phyloP scores from a whole-genome alignment of 2,888 invertebrate genomes.

The Xestoiulus laeticollis region DNA sequence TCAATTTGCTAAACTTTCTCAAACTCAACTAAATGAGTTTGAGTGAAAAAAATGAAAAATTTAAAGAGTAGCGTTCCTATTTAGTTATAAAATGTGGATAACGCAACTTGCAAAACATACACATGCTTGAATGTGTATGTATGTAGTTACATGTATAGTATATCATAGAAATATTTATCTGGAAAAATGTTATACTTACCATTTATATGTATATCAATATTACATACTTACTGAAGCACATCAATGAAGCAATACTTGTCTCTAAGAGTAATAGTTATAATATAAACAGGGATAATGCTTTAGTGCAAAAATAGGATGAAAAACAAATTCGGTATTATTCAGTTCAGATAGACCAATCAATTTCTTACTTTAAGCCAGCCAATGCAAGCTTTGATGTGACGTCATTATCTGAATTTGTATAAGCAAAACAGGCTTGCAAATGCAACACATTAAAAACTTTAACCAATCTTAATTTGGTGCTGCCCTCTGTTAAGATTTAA shows the following conservation, averaged over 20 bases:
- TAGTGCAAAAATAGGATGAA: not conserved
- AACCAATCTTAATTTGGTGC: not conserved
- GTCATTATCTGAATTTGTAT: not conserved
- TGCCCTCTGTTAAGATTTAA: not conserved
- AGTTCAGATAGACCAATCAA: not conserved
- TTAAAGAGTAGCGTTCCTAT: not conserved
- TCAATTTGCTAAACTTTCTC: not conserved
- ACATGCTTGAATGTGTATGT: not conserved
- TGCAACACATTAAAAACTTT: not conserved
- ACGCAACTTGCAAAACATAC: not conserved
- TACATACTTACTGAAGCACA: not conserved
- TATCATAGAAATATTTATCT: not conserved
- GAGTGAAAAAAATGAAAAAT: no score
- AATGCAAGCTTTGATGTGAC: not conserved
- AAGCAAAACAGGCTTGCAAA: not conserved
- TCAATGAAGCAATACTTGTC: not conserved
- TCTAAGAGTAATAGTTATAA: not conserved
- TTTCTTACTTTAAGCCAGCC: not conserved
- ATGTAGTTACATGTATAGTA: not conserved
- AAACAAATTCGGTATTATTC: not conserved
- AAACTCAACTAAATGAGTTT: no score
- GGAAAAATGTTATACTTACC: not conserved
- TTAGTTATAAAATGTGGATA: not conserved
- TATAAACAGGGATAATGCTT: not conserved
- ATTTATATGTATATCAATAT: not conserved